Percentiles rank a stretch among this genome's conserved stretches.
These are phyloP conservation scores for Silurus asotus DNA, from an alignment of 2,113 vertebrate species.

Conservation along the genomic window DNA sequence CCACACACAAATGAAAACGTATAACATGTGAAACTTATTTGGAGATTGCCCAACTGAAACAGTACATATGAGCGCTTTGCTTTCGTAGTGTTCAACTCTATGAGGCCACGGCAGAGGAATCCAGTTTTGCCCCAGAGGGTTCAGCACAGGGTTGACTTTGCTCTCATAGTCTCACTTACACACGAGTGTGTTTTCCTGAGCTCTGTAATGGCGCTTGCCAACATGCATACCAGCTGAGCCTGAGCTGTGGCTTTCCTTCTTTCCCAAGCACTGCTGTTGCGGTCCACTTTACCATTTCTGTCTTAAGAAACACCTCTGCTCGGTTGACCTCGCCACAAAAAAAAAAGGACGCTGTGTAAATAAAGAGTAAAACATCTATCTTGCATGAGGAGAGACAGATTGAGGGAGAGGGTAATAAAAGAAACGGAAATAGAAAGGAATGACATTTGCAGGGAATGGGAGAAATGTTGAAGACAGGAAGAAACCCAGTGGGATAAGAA, in stretches of 20 bases:
- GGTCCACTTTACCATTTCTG: slow-evolving; percentile 39
- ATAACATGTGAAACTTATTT: neutral
- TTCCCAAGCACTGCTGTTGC: slow-evolving; percentile 56
- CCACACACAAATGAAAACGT: slow-evolving; percentile 47
- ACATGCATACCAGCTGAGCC: slow-evolving; percentile 51
- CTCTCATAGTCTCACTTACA: slow-evolving; percentile 44
- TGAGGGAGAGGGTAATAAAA: slow-evolving; percentile 34
- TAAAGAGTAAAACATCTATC: neutral
- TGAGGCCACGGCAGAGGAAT: slow-evolving; percentile 17
- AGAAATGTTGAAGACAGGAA: slow-evolving; percentile 58
- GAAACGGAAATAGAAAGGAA: neutral
- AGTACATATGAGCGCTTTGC: neutral
- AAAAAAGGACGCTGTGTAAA: neutral
- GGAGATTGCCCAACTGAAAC: neutral
- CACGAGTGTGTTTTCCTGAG: slow-evolving; percentile 37
- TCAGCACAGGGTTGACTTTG: slow-evolving; percentile 9
- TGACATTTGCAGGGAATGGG: slow-evolving; percentile 44
- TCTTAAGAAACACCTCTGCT: slow-evolving; percentile 43
- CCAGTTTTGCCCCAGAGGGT: neutral
- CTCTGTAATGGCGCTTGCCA: slow-evolving; percentile 37
- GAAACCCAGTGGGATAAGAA: neutral
- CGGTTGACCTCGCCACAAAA: slow-evolving; percentile 53
- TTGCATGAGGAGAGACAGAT: slow-evolving; percentile 27
- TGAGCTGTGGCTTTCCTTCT: slow-evolving; percentile 55
- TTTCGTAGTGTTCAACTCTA: neutral